Evolutionary conservation across 1,140 invertebrate genomes (phyloP), one percentile per base, ranked within the genome.

Genomic region (Pomacea maculata): DNA sequence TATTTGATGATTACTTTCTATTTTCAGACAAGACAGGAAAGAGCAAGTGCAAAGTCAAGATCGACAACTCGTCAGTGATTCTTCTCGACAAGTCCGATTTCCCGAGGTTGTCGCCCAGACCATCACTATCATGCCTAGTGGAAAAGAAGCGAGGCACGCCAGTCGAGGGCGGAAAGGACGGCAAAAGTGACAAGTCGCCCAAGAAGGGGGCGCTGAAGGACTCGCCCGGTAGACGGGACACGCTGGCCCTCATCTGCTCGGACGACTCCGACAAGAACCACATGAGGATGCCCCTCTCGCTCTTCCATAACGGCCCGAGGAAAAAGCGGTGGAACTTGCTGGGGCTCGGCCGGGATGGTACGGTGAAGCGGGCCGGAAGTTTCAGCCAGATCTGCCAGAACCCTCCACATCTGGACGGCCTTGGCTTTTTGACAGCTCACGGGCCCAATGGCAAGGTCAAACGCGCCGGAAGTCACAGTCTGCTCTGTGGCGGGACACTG

Each of bases 51-150:
- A 85, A 85, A 74, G 79, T 85, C 55, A 83, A 82, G 65, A 85
- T 85, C 79, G 84, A 85, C 80, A 81, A 85, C 80, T 70, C 84
- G 55, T 83, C 81, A 65, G 82, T 85, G 70, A 85, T 85, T 68
- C 63, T 85, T 8, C 74, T 85, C 57, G 84, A 85, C 82, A 83
- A 82, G 70, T 81, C 67, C 63, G 84, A 85, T 75, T 80, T 85
- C 29, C 84, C 82, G 2, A 65, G 81, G 21, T 75, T 84, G 65
- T 84, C 83, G 34, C 83, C 83, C 21, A 76, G 84, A n/a, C 82
- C 84, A 11, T 82, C 84, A 19, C 73, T 85, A 9, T 68, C 76
- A 71, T 79, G 63, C 57, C 80, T 74, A 57, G 57, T 70, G 17
- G 63, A 81, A 25, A 72, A 74, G 29, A 55, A 76, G 12, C 73